Evolutionary conservation across 2,797 vertebrate species (phyloP).

Genomic region (Cryptoblepharus egeriae): DNA sequence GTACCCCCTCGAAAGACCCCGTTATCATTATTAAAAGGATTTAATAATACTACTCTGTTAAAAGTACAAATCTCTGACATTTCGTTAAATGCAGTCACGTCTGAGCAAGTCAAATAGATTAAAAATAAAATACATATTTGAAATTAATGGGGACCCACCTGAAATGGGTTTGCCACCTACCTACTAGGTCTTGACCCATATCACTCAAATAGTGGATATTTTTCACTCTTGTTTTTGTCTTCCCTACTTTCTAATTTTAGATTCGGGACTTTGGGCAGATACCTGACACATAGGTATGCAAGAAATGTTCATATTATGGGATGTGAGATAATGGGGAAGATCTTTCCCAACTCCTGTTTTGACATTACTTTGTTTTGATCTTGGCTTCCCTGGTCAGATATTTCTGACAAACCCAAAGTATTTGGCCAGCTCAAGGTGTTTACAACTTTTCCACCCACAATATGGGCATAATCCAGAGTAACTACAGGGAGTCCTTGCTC

Average conservation of each 20-base stretch:
- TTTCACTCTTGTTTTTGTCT: slow-evolving; percentile 43
- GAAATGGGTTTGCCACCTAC: no score
- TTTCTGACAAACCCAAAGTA: not conserved
- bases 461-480: no score
- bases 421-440: not conserved
- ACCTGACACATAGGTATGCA: slow-evolving; percentile 41
- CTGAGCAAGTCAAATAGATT: no score
- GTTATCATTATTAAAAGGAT: no score
- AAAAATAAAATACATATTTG: no score
- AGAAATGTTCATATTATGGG: slow-evolving; percentile 58
- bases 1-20: no score
- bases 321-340: slow-evolving; percentile 28
- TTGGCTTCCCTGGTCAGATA: not conserved
- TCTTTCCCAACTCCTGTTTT: slow-evolving; percentile 29
- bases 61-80: no score
- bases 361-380: not conserved
- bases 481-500: no score
- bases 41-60: no score
- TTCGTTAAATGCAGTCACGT: no score
- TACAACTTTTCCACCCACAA: not conserved
- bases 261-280: slow-evolving; percentile 48
- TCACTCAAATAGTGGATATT: not conserved
- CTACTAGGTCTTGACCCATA: no score
- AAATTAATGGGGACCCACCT: no score
- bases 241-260: slow-evolving; percentile 45